These are phyloP conservation scores for Pogonocherus hispidulus DNA, from an alignment of 2,888 invertebrate genomes.

Conservation along the genomic window DNA sequence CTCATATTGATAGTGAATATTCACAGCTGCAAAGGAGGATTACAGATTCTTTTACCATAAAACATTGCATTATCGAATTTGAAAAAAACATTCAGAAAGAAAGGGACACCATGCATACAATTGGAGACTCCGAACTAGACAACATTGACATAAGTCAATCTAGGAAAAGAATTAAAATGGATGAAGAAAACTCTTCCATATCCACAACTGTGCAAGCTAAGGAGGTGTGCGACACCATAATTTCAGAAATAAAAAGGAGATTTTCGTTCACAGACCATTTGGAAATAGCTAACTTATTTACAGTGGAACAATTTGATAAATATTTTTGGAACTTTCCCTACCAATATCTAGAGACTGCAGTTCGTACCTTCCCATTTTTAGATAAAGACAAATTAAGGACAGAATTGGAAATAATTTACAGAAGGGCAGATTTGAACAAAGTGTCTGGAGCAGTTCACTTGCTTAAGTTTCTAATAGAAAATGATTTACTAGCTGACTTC, in stretches of 20 bases:
- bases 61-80: slow-evolving; percentile 12
- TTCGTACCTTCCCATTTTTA: slow-evolving; percentile 42
- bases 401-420: slow-evolving; percentile 51
- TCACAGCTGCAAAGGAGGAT: slow-evolving; percentile 45
- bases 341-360: slow-evolving; percentile 37
- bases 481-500: slow-evolving; percentile 40
- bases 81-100: slow-evolving; percentile 30
- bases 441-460: slow-evolving; percentile 33
- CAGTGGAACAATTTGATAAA: slow-evolving; percentile 42
- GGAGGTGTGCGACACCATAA: slow-evolving; percentile 53
- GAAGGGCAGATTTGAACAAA: slow-evolving; percentile 35
- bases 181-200: slow-evolving; percentile 9
- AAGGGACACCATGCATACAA: slow-evolving; percentile 26
- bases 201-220: slow-evolving; percentile 18
- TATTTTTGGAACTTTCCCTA: slow-evolving; percentile 45
- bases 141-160: slow-evolving; percentile 14
- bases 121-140: slow-evolving; percentile 26
- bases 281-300: slow-evolving; percentile 48
- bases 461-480: slow-evolving; percentile 38
- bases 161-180: slow-evolving; percentile 23
- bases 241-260: slow-evolving; percentile 45
- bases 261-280: slow-evolving; percentile 52
- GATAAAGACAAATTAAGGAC: slow-evolving; percentile 48
- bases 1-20: slow-evolving; percentile 49
- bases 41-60: slow-evolving; percentile 33